Percentiles rank a stretch among this genome's conserved stretches.
Conservation (phyloP, 2,797 vertebrate genomes). For the Poeciliopsis gracilis region DNA sequence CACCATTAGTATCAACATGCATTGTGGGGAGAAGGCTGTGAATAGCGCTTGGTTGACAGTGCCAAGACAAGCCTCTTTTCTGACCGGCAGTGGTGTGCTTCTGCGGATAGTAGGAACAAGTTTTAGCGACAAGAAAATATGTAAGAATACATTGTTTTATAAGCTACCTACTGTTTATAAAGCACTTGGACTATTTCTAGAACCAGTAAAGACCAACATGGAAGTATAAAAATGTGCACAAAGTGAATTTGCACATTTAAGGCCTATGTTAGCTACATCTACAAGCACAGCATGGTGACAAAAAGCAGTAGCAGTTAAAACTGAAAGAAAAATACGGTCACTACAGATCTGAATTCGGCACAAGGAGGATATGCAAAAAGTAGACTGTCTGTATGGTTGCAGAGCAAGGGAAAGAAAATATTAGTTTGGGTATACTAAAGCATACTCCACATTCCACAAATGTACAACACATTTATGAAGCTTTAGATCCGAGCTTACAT, state of each 20-base stretch:
- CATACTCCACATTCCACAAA: no score
- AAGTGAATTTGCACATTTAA: not conserved
- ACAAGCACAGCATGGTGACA: not conserved
- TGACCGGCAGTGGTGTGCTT: not conserved
- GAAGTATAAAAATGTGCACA: not conserved
- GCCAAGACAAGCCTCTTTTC: not conserved
- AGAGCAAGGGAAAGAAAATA: not conserved
- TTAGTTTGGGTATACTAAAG: not conserved
- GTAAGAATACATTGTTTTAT: not conserved
- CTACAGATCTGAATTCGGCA: not conserved
- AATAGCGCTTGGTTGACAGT: not conserved
- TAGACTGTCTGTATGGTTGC: not conserved
- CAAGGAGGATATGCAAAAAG: not conserved
- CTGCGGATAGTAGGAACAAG: not conserved
- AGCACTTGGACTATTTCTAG: not conserved
- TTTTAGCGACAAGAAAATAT: not conserved
- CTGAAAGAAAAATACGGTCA: not conserved
- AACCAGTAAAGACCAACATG: not conserved
- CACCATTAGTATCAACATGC: no score
- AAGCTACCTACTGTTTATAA: not conserved
- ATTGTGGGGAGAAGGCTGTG: not conserved
- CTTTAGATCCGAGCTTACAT: not conserved
- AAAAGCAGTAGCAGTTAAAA: not conserved
- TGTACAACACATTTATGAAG: not conserved
- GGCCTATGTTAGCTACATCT: not conserved